Conservation (phyloP, 2,888 invertebrate species). For the Ichneumoninae sp. region DNA sequence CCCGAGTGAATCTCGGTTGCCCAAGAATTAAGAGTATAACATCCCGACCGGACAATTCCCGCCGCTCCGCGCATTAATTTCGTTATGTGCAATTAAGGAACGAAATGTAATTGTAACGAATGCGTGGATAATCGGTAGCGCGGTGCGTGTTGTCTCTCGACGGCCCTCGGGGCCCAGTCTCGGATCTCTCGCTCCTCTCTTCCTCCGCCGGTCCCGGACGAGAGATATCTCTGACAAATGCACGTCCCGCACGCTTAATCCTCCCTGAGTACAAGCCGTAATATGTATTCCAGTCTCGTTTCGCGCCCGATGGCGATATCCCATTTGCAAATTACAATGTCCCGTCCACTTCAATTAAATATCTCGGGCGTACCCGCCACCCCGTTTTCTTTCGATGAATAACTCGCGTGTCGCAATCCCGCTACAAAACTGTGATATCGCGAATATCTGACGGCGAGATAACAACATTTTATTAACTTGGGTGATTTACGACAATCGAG, state of each 20-base stretch:
- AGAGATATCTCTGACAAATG: slow-evolving; percentile 69
- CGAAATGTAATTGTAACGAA: slow-evolving; percentile 74
- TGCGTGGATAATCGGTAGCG: slow-evolving; percentile 67
- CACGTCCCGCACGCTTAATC: slow-evolving; percentile 63
- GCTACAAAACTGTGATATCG: background rate
- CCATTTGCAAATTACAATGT: slow-evolving; percentile 61
- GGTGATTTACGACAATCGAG: slow-evolving; percentile 28
- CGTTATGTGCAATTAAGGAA: slow-evolving; percentile 71
- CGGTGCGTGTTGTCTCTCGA: slow-evolving; percentile 19
- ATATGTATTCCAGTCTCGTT: slow-evolving; percentile 20
- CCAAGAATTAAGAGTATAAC: slow-evolving; percentile 2
- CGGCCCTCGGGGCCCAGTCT: slow-evolving; percentile 32
- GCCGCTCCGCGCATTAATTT: slow-evolving; percentile 71
- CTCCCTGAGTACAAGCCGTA: background rate
- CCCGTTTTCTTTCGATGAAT: slow-evolving; percentile 44
- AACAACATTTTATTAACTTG: slow-evolving; percentile 21
- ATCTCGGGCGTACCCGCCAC: slow-evolving; percentile 25
- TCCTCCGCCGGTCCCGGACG: background rate
- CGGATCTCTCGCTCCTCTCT: slow-evolving; percentile 16
- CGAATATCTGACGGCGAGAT: slow-evolving; percentile 8
- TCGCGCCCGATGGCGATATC: slow-evolving; percentile 50
- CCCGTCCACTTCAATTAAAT: slow-evolving; percentile 55
- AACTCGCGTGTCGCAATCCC: slow-evolving; percentile 16
- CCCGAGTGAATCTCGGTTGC: background rate
- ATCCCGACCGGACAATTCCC: slow-evolving; percentile 20